Evolutionary conservation across 2,113 vertebrate genomes (phyloP).

Genomic region (Vulpes vulpes): DNA sequence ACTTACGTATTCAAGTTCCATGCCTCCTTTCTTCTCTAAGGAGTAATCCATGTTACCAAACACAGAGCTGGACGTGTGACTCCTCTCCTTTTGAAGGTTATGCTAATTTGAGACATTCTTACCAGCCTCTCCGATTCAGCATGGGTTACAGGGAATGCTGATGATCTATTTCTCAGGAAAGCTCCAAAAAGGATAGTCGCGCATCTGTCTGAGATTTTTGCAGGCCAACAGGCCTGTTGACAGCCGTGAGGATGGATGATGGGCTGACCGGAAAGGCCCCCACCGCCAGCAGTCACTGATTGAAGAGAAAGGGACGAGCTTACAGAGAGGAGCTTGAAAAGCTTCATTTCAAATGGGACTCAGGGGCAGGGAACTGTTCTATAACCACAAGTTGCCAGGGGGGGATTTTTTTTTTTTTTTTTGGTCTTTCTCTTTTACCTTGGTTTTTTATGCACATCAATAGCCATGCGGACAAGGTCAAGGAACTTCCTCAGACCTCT

Average conservation of each 20-base stretch:
- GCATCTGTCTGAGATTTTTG: not conserved
- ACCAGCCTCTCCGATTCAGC: rapidly evolving
- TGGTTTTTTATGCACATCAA: conserved; percentile 29
- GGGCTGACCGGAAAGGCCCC: not conserved
- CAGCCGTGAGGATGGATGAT: not conserved
- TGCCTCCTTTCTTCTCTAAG: not conserved
- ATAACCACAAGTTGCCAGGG: not conserved
- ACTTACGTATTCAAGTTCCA: not conserved
- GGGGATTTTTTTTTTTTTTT: too few species aligned
- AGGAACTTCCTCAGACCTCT: conserved; percentile 13
- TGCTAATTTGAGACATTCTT: not conserved
- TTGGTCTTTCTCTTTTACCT: not conserved
- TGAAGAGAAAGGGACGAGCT: not conserved
- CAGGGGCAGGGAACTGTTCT: not conserved
- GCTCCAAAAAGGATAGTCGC: not conserved
- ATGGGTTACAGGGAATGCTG: not conserved
- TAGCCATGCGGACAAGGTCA: conserved; percentile 23
- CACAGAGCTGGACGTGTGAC: not conserved
- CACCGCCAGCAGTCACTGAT: not conserved
- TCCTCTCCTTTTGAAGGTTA: not conserved
- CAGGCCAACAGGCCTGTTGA: not conserved
- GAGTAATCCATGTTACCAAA: not conserved
- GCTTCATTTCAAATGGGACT: not conserved
- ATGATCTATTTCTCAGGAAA: not conserved
- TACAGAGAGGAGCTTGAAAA: not conserved